These are phyloP conservation scores for Chymomyza fuscimana DNA, from an alignment of 2,888 invertebrate genomes.

Conservation along the genomic window DNA sequence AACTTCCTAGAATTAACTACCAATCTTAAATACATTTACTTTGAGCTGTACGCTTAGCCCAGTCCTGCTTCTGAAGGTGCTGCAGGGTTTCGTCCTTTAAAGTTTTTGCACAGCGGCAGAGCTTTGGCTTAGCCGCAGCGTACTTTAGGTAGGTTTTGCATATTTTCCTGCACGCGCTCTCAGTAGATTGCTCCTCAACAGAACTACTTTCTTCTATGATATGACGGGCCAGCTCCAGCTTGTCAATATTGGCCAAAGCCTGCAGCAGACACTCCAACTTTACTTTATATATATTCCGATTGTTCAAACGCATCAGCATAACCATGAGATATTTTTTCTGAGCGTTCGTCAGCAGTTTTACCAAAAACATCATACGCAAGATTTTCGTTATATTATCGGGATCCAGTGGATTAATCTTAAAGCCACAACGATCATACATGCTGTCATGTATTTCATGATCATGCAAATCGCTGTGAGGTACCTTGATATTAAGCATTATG, in stretches of 20 bases:
- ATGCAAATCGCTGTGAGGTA: constrained; percentile 54
- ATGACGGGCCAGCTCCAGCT: constrained; percentile 45
- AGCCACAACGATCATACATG: constrained; percentile 62
- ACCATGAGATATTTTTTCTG: constrained; percentile 33
- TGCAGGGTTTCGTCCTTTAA: no score
- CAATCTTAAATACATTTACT: no score
- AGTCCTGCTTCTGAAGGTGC: no score
- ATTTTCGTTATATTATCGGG: constrained; percentile 40
- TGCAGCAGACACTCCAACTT: constrained; percentile 33
- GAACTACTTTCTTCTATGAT: constrained; percentile 19
- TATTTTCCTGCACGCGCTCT: background rate
- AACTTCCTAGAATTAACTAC: no score
- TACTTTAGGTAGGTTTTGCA: no score
- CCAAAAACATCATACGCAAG: constrained; percentile 50
- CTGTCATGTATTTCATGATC: constrained; percentile 61
- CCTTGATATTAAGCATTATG: constrained; percentile 48
- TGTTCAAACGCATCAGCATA: constrained; percentile 46
- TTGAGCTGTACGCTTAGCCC: no score
- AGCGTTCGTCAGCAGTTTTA: constrained; percentile 27
- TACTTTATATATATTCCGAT: constrained; percentile 28
- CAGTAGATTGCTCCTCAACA: background rate
- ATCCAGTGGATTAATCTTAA: constrained; percentile 52
- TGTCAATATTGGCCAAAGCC: constrained; percentile 16
- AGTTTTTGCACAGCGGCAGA: no score
- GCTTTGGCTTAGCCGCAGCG: no score